Evolutionary conservation across 2,888 invertebrate species (phyloP).

Genomic region (Rotaria socialis): DNA sequence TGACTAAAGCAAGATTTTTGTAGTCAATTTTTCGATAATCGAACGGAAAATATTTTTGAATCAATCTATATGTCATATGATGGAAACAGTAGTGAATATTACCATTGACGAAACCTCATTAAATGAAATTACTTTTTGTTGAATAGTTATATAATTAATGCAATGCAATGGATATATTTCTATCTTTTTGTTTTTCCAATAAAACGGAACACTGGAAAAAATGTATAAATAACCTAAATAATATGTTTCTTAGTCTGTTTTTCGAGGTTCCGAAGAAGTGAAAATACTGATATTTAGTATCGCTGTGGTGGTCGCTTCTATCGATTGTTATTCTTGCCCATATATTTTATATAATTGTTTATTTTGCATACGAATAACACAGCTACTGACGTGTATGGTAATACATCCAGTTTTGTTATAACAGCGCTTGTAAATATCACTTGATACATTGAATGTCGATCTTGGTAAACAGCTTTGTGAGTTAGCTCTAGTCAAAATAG

Average conservation of each 20-base stretch:
- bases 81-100: too few species aligned
- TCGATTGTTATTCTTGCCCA: not conserved
- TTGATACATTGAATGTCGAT: too few species aligned
- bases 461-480: too few species aligned
- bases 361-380: slow-evolving; percentile 80
- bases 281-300: not conserved
- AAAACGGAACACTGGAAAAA: not conserved
- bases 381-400: slow-evolving; percentile 92
- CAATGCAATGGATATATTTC: too few species aligned
- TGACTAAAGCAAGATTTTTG: too few species aligned
- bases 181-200: not conserved
- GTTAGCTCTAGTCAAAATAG: too few species aligned
- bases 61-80: too few species aligned
- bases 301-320: not conserved
- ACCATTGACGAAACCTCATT: too few species aligned
- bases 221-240: not conserved
- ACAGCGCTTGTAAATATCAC: slow-evolving; percentile 83
- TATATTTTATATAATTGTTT: slow-evolving; percentile 37
- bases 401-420: slow-evolving; percentile 84
- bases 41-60: too few species aligned
- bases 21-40: too few species aligned
- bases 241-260: not conserved
- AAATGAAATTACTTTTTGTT: too few species aligned
- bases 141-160: too few species aligned
- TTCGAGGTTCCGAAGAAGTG: not conserved